Percentiles rank a stretch among this genome's conserved stretches.
phyloP scores from a whole-genome alignment of 2,888 invertebrate genomes.

The Lampropteryx suffumata region DNA sequence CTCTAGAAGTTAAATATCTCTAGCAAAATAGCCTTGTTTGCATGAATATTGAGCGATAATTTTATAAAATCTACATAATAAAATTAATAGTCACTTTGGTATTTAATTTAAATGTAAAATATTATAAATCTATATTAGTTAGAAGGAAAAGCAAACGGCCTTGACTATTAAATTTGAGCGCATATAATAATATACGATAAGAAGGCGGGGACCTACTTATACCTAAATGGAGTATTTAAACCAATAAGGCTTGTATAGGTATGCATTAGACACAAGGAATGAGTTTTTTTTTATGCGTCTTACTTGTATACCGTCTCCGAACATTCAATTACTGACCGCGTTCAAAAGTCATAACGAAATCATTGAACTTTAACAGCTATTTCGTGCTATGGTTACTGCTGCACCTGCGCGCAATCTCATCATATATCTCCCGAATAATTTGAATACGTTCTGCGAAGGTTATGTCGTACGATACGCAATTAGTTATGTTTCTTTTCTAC shows the following conservation, averaged over 20 bases:
- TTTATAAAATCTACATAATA: slow-evolving; percentile 1
- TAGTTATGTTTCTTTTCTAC: slow-evolving; percentile 19
- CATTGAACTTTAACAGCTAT: slow-evolving; percentile 12
- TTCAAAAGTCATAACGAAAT: slow-evolving; percentile 13
- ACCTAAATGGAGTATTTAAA: no score
- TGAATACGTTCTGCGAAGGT: slow-evolving; percentile 26
- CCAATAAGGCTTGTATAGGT: no score
- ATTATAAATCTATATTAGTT: slow-evolving; percentile 2
- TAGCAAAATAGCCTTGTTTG: background rate
- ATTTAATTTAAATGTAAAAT: slow-evolving; percentile 12
- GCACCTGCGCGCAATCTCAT: slow-evolving; percentile 24
- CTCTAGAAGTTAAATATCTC: no score
- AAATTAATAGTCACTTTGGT: slow-evolving; percentile 13
- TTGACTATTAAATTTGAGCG: slow-evolving; percentile 6
- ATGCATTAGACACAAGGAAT: no score
- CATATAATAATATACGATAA: background rate
- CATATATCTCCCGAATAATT: slow-evolving; percentile 26
- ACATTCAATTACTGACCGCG: no score
- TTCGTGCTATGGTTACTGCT: slow-evolving; percentile 14
- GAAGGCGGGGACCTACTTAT: background rate
- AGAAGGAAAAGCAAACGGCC: slow-evolving; percentile 24
- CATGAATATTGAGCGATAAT: background rate
- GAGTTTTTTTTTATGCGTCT: no score
- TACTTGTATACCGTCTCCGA: no score
- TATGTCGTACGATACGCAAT: slow-evolving; percentile 22